Evolutionary conservation across 2,113 vertebrate species (phyloP), one percentile per base, ranked within the genome.

Genomic region (Bufo gargarizans): DNA sequence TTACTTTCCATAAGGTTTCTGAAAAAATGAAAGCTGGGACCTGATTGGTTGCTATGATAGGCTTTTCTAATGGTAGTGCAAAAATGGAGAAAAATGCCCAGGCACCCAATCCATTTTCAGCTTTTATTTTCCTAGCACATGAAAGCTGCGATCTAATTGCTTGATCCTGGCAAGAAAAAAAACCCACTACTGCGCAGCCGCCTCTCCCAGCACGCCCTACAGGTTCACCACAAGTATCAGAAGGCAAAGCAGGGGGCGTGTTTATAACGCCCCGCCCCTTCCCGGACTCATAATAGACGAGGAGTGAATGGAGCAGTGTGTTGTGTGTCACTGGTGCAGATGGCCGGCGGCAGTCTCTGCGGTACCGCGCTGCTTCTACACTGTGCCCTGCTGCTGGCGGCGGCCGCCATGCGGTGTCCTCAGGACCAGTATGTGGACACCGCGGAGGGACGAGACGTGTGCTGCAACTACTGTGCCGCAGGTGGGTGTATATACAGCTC

Each of bases 391-490:
- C 80, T 65, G 58, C 53, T 65, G 11, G 4, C n/a, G 11, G 20
- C 77, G 6, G n/a, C 43, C 3, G 69, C 55, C 13, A 1, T 3
- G 4, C 65, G 11, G 5, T 19, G 58, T 6, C 20, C 69, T 7
- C 55, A 4, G 17, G 19, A 76, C 69, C 79, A 88, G 43, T 74
- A 82, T 14, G 1, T 17, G 4, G 45, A 50, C 5, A 6, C 0
- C 0, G 2, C 0, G 4, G 12, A 0, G 0, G 45, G 45, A 4
- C 47, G 0, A 61, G 20, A 74, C 1, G 20, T 88, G 20, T 88
- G 86, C 86, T 88, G 86, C 56, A 5, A 82, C 14, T 61, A 33
- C 79, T 88, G 86, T 9, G 33, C 33, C 8, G 79, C 53, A 74
- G 86, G 86, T 88, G 71, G 50, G 86, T 63, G 22, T 12, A 33